Conservation (phyloP, 2,888 invertebrate genomes). For the Heliconius erato region DNA sequence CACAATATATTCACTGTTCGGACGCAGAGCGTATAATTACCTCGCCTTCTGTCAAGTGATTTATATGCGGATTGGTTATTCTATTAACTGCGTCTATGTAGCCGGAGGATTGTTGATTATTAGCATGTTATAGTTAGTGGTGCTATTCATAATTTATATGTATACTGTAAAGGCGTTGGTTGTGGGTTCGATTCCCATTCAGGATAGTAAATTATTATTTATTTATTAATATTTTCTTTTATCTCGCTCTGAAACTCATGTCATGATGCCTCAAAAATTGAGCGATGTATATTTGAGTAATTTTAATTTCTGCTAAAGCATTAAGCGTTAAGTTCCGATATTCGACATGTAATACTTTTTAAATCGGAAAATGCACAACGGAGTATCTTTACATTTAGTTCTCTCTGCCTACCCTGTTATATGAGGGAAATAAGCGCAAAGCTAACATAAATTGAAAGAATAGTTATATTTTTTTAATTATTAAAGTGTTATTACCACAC, state of each 20-base stretch:
- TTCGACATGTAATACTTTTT: too few species aligned
- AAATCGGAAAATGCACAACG: too few species aligned
- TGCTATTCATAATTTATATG: not conserved
- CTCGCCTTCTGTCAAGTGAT: slow-evolving; percentile 53
- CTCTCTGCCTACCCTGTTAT: too few species aligned
- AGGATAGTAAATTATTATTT: too few species aligned
- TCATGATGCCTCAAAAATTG: too few species aligned
- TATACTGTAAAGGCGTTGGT: not conserved
- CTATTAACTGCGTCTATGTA: slow-evolving; percentile 50
- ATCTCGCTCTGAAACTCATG: too few species aligned
- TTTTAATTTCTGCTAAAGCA: not conserved
- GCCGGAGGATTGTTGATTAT: slow-evolving; percentile 20
- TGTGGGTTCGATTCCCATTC: too few species aligned
- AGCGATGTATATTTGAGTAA: not conserved
- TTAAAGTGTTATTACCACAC: too few species aligned
- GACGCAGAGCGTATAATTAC: slow-evolving; percentile 60
- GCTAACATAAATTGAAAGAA: not conserved
- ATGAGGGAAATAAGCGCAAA: not conserved
- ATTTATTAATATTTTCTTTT: too few species aligned
- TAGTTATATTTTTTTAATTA: not conserved
- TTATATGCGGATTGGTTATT: slow-evolving; percentile 54
- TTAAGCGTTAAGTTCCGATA: too few species aligned
- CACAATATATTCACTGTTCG: slow-evolving; percentile 50
- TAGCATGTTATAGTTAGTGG: not conserved
- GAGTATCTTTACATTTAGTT: too few species aligned